Conservation (phyloP, 2,113 vertebrate genomes). For the Corythaixoides concolor region DNA sequence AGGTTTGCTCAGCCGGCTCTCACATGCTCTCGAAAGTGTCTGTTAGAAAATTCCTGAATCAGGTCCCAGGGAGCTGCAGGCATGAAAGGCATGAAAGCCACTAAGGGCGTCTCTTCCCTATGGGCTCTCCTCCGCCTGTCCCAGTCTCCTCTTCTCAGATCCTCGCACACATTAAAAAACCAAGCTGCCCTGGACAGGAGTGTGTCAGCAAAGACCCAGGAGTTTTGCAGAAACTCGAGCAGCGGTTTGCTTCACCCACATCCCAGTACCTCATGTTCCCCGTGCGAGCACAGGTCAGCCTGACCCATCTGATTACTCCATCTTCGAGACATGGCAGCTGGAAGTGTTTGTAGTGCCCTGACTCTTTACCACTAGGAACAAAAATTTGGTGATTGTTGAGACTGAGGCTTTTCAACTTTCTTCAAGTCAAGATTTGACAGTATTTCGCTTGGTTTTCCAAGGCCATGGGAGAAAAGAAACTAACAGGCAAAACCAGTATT, state of each 20-base stretch:
- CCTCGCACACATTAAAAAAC: rapidly evolving
- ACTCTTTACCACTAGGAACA: not conserved
- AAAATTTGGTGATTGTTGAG: not conserved
- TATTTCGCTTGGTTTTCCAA: not conserved
- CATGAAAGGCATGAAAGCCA: conserved; percentile 59
- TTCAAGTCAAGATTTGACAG: not conserved
- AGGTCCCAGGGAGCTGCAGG: conserved; percentile 23
- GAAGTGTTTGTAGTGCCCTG: not conserved
- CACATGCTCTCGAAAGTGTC: conserved; percentile 46
- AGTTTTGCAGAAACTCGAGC: not conserved
- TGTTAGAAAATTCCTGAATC: conserved; percentile 65
- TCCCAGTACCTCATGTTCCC: rapidly evolving
- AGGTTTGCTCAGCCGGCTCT: conserved; percentile 31
- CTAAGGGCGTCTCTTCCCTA: not conserved
- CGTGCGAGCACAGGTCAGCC: not conserved
- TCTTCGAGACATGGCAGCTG: not conserved
- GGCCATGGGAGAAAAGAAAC: not conserved
- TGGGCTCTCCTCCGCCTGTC: not conserved
- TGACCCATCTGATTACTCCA: not conserved
- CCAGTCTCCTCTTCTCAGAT: not conserved
- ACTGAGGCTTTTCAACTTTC: not conserved
- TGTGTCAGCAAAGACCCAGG: not conserved
- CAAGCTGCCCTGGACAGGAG: not conserved
- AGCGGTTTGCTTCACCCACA: not conserved
- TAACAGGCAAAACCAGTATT: not conserved